Evolutionary conservation across 2,113 vertebrate genomes (phyloP).

Genomic region (Pelecanus crispus): DNA sequence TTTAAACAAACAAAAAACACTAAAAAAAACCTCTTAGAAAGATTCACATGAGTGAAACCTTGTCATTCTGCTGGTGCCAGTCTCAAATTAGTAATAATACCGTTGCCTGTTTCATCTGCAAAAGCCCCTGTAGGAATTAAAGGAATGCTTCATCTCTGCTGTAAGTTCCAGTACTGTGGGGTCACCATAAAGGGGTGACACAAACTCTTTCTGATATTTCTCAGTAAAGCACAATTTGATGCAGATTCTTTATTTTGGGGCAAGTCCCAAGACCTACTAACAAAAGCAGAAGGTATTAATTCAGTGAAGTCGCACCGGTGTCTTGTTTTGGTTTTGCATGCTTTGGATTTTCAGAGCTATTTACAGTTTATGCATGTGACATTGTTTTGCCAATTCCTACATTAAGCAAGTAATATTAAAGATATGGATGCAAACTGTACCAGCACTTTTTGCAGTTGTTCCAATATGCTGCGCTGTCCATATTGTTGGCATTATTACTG

Average conservation of each 20-base stretch:
- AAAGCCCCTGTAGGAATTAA: slow-evolving; percentile 5
- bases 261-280: background rate
- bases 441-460: background rate
- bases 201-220: background rate
- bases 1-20: background rate
- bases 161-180: background rate
- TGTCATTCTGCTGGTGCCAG: background rate
- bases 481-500: background rate
- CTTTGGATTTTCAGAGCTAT: background rate
- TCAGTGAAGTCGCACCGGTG: background rate
- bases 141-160: slow-evolving; percentile 18
- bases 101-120: background rate
- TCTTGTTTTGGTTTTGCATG: slow-evolving; percentile 31
- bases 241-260: background rate
- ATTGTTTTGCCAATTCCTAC: background rate
- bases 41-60: background rate
- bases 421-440: background rate
- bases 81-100: background rate
- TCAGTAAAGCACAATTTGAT: background rate
- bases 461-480: background rate
- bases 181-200: background rate
- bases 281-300: background rate
- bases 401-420: background rate
- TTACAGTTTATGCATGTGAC: slow-evolving; percentile 25
- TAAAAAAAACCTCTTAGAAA: background rate